Percentiles rank a stretch among this genome's conserved stretches.
Conservation (phyloP, 2,113 vertebrate genomes). For the Ploceus nigricollis region DNA sequence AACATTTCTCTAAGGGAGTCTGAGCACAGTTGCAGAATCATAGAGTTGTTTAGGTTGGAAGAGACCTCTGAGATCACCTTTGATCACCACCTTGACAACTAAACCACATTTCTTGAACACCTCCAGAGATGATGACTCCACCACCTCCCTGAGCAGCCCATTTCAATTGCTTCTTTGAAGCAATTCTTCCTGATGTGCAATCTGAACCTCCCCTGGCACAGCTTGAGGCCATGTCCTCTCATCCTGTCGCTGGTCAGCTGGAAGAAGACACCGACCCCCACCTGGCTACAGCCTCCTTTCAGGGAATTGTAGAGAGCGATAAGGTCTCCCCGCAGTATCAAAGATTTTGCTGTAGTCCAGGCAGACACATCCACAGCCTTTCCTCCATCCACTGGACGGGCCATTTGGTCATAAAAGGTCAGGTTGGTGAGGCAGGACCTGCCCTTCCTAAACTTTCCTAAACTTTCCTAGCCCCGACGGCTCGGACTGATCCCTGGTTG, state of each 20-base stretch:
- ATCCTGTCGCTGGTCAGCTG: not conserved
- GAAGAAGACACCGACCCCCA: fast-evolving
- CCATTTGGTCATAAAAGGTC: not conserved
- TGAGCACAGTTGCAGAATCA: not conserved
- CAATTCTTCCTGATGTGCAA: not conserved
- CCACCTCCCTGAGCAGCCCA: not conserved
- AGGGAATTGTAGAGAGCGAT: not conserved
- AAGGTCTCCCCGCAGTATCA: not conserved
- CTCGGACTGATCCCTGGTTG: not conserved
- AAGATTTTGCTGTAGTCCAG: not conserved
- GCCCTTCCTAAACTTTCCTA: not conserved
- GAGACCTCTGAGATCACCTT: not conserved
- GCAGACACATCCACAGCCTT: not conserved
- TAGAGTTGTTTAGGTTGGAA: not conserved
- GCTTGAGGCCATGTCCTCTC: too few species aligned
- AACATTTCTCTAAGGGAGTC: not conserved
- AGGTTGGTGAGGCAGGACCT: not conserved
- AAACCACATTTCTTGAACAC: not conserved
- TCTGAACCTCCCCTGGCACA: not conserved
- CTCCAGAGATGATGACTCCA: not conserved
- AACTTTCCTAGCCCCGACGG: not conserved
- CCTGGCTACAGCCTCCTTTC: not conserved
- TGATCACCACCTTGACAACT: not conserved
- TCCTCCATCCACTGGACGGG: not conserved
- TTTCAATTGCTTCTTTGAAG: not conserved